A percentile compares a stretch with the other conserved stretches of the same genome.
Conservation (phyloP, 1,140 invertebrate species). For the Bacillus rossius region DNA sequence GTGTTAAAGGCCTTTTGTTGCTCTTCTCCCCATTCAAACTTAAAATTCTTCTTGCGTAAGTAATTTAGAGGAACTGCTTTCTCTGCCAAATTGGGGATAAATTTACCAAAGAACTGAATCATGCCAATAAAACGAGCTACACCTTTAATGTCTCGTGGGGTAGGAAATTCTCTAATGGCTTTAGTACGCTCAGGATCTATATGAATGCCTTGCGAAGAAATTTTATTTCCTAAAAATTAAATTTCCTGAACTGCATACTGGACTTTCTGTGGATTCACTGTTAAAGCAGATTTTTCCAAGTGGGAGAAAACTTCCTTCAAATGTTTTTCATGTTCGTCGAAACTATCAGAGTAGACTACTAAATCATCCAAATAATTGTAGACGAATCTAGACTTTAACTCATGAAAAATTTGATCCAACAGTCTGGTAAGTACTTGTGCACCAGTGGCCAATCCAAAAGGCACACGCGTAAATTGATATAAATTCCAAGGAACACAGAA, state of each 20-base stretch:
- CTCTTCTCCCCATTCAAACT: background rate
- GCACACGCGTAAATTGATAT: background rate
- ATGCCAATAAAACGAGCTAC: too few relatives aligned
- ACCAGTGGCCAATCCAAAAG: background rate
- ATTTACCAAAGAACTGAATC: background rate
- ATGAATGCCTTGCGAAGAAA: background rate
- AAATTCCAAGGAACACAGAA: background rate
- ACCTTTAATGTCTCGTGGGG: too few relatives aligned
- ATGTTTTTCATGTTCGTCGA: background rate
- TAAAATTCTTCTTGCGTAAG: background rate
- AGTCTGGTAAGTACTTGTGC: background rate
- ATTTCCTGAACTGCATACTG: background rate
- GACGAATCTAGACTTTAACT: background rate
- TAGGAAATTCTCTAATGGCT: background rate
- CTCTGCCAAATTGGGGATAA: background rate
- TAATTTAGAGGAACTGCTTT: background rate
- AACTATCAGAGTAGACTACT: background rate
- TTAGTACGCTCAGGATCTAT: background rate
- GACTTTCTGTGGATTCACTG: background rate
- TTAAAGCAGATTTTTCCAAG: background rate
- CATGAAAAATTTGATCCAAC: background rate
- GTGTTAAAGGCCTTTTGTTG: background rate
- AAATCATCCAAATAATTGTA: slow-evolving; percentile 1
- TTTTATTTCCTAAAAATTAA: background rate
- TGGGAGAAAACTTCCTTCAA: background rate